Evolutionary conservation across 2,888 invertebrate species (phyloP), one percentile per base, ranked within the genome.

Genomic region (Dugesia japonica): DNA sequence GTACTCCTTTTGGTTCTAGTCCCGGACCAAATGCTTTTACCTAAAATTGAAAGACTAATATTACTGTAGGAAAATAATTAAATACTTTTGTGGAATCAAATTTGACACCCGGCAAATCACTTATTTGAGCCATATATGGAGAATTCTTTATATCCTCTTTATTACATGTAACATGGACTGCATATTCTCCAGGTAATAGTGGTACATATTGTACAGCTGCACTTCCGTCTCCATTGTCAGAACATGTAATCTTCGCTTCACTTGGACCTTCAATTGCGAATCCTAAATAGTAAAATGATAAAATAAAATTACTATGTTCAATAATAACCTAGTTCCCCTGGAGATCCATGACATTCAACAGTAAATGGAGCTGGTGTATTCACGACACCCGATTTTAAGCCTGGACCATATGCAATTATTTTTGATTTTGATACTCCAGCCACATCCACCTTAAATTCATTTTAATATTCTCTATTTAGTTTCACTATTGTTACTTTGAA

Each of bases 121-220:
- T 83, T 80, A 92, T 89, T 81, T 90, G 88, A 75, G 91, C 90
- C 85, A 92, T 90, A 83, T 89, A 92, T 0, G 92, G 92, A 71
- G 91, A 91, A 81, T 89, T 89, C 73, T 91, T 91, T 84, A 93
- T 92, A 86, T 93, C 92, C 85, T 92, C 91, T 80, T 89, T 89
- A 83, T 91, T 89, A 82, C 91, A 91, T 76, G 92, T 86, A 81
- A 92, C 89, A 82, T 92, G 91, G 42, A 92, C 89, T 15, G 91
- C 91, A 83, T 92, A 92, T 82, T 91, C 91, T 28, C 92, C 92
- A 1, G 89, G 88, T 23, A 88, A 89, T 9, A 90, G 91, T 9
- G 91, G 91, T 82, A 89, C 88, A 84, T 91, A 91, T 79, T 89
- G 88, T n/a, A 92, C 90, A 82, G 91, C 89, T 31, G 91, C 91